Base-by-base conservation (phyloP, 2,113 vertebrate genomes). In the Carassius carassius region DNA sequence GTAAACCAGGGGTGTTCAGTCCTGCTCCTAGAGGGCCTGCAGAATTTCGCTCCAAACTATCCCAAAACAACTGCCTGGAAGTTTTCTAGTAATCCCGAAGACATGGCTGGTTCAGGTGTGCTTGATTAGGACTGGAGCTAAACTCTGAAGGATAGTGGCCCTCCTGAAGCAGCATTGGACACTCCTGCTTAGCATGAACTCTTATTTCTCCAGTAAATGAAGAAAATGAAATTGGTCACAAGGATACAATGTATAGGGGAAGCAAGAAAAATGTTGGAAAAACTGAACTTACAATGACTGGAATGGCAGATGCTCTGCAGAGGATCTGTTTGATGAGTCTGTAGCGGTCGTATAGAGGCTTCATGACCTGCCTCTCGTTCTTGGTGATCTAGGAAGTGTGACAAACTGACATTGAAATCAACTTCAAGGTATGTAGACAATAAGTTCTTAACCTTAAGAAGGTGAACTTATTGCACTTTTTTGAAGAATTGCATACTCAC, bases 271-370 rank as follows among this genome's bases (percentile, higher is more conserved):
- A 58, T 51, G 23, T n/a, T 37, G 35, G 35, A 12, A 44, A 25
- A 75, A 41, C 29, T 37, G 29, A 37, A 37, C 35, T 98, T 93
- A 99, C 98, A 77, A 99, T 97, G 91, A 97, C 95, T 1, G 98
- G 97, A 88, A 99, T 96, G 89, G 95, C 93, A 91, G 93, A 97
- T 85, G 94, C 97, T 91, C 98, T 92, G 90, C 95, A 97, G 60
- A 99, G 95, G 92, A 99, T 97, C 95, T 99, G 98, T 89, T 99
- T 99, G 90, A 99, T 95, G 89, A 99, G 91, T 37, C 98, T 96
- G 86, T 99, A 99, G 86, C 98, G 91, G 91, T 99, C 98, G 25
- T 99, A 99, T n/a, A 99, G 90, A 0, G 98, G 97, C 83, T 98
- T 99, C 98, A 98, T 99, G 83, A 96, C 93, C 84, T 97, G 96